phyloP scores from a whole-genome alignment of 1,140 invertebrate genomes.

The Protaetia brevitarsis region DNA sequence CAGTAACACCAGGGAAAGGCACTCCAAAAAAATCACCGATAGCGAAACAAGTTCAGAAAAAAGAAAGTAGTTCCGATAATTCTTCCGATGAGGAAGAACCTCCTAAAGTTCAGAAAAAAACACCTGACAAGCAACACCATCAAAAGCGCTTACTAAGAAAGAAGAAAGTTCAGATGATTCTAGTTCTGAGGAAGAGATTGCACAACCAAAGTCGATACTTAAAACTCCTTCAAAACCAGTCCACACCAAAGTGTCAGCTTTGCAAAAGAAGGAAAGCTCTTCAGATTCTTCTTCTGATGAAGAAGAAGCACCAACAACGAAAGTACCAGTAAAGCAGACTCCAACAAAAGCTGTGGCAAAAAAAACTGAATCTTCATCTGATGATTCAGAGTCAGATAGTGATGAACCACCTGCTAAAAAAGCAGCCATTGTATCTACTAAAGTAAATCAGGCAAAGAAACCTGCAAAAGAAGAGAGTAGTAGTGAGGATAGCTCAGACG shows the following conservation, averaged over 20 bases:
- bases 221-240: conserved; percentile 20
- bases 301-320: conserved; percentile 32
- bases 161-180: conserved; percentile 38
- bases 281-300: conserved; percentile 27
- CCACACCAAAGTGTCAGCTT: conserved; percentile 21
- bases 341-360: conserved; percentile 31
- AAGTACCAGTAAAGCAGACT: conserved; percentile 25
- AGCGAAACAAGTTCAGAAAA: not conserved
- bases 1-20: too few relatives aligned
- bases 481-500: conserved; percentile 39
- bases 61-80: conserved; percentile 49
- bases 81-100: conserved; percentile 38
- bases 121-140: conserved; percentile 30
- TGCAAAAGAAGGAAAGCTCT: conserved; percentile 23
- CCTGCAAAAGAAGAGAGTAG: conserved; percentile 31
- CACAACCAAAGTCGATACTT: conserved; percentile 28
- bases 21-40: conserved; percentile 38
- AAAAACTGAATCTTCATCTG: conserved; percentile 39
- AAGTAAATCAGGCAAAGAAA: not conserved
- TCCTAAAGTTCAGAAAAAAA: conserved; percentile 39
- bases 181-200: conserved; percentile 35
- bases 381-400: conserved; percentile 33
- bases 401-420: conserved; percentile 34
- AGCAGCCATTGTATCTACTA: conserved; percentile 19
- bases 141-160: conserved; percentile 32